Base-by-base conservation (phyloP, 2,113 vertebrate genomes). In the Rhombomys opimus region DNA sequence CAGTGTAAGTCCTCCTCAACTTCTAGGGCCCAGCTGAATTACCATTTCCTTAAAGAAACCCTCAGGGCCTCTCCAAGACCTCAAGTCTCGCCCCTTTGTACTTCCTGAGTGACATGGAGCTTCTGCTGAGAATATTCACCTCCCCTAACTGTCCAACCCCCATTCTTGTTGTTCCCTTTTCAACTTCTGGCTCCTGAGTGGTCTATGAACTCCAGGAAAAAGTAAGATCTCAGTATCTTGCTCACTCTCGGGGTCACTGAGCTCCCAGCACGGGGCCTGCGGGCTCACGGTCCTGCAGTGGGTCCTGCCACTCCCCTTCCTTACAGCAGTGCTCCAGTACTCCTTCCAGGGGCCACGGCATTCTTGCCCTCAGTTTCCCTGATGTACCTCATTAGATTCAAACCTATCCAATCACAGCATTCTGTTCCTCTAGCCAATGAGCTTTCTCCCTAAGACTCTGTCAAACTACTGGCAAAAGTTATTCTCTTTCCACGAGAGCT, bases 341-440 rank as follows among this genome's bases (percentile, higher is more conserved):
- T 57, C 72, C 86, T 84, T 59, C 27, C 25, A 80, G 52, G 23
- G 63, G 5, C 46, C 59, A 59, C 7, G 17, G 27, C 38, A 78
- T 11, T 25, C 57, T 63, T 23, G 30, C 75, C 59, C 72, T 76
- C 38, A 5, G 11, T 23, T 77, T n/a, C 94, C 65, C 65, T 3
- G 14, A 52, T 30, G 54, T 46, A 52, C 25, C 80, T 76, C 38
- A 30, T 57, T 63, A 96, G 67, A 90, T 23, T 46, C 84, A 87
- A 18, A 5, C 70, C n/a, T 93, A 35, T 32, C 91, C 93, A 96
- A 41, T 88, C 90, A 94, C 35, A 93, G 65, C 68, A 68, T 87
- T 76, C 59, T 7, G 50, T 75, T 52, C 84, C 65, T 90, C 82
- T 59, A 35, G 57, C 92, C 90, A 87, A 41, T 87, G 50, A 78